Conservation (phyloP, 2,797 vertebrate species). For the Leptodactylus fallax region DNA sequence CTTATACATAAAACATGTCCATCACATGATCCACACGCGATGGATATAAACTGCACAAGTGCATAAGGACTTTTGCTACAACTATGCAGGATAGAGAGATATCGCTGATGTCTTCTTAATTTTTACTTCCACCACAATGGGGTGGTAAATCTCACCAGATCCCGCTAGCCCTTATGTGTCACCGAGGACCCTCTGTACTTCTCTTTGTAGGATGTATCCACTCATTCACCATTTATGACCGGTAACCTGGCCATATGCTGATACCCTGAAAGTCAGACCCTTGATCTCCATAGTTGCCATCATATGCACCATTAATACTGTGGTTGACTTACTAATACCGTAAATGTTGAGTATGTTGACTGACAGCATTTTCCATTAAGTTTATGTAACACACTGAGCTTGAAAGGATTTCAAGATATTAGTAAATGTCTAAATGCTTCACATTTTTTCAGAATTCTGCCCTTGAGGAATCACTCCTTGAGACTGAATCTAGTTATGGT, state of each 20-base stretch:
- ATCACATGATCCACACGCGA: neutral
- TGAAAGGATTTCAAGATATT: neutral
- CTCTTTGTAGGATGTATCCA: neutral
- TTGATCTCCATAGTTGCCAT: neutral
- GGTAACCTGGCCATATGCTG: no score
- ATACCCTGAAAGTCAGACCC: neutral
- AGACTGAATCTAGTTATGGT: slow-evolving; percentile 27
- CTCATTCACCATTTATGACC: no score
- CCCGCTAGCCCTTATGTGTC: no score
- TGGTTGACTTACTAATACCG: neutral
- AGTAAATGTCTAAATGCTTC: neutral
- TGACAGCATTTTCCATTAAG: neutral
- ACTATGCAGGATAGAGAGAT: no score
- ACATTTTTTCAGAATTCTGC: slow-evolving; percentile 15
- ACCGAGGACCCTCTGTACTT: neutral
- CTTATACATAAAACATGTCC: neutral
- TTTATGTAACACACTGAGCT: neutral
- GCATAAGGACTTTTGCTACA: no score
- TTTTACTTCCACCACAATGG: no score
- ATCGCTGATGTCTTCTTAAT: no score
- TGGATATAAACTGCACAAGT: no score
- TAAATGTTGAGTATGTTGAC: neutral
- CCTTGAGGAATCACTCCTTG: slow-evolving; percentile 14
- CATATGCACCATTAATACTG: neutral
- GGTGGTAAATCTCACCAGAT: no score